Base-by-base conservation (phyloP, 2,888 invertebrate genomes). In the Cetonia aurata region DNA sequence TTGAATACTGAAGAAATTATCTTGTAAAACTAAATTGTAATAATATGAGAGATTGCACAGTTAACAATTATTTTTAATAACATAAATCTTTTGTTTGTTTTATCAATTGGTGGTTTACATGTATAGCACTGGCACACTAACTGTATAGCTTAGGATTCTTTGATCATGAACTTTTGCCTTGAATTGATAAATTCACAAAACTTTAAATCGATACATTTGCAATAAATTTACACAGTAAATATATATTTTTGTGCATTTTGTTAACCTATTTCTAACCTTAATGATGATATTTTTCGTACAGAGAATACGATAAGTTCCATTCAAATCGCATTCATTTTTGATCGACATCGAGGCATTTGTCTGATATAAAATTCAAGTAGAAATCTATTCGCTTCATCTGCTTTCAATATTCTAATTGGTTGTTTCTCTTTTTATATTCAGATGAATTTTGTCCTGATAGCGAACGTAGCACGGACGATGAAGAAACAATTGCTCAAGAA, bases 401-500 rank as follows among this genome's bases (percentile, higher is more conserved):
- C 17, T 17, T 4, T 3, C 15, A 15, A 0, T 6, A 15, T 37
- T 19, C 12, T 50, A 42, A 33, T 13, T 9, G 2, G 1, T 41
- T n/a, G n/a, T n/a, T n/a, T 1, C 4, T 53, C 50, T 59, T 72
- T 70, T 37, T 65, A 46, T 19, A 77, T 82, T 0, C 78, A 90
- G 95, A 92, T 84, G 96, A 97, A 83, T 96, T 96, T 87, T 89
- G 92, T 80, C 96, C 96, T 67, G 89, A 86, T 76, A 91, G 89
- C 78, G 91, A 91, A 79, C 90, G 89, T 76, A 93, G 92, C 8
- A 90, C 90, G 77, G 95, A 96, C 85, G 97, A 97, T 84, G 97
- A 98, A 86, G 96, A 96, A 86, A 97, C 96, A 25, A 97, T 97
- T 80, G 96, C 93, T 33, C 93, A 92, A 82, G 93, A 93, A 71